Base-by-base conservation (phyloP, 2,113 vertebrate species). In the Phaethon lepturus region DNA sequence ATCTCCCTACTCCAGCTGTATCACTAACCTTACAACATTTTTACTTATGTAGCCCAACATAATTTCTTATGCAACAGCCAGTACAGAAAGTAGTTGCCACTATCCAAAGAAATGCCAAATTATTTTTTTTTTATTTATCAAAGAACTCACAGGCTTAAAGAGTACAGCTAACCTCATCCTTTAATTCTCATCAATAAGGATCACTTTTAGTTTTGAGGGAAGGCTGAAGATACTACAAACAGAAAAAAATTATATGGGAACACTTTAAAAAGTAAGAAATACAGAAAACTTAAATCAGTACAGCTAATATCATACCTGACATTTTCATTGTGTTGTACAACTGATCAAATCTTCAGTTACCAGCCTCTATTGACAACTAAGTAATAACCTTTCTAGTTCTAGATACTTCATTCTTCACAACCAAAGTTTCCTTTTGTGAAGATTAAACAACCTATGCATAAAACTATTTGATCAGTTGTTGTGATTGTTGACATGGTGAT, bases 361-460 rank as follows among this genome's bases (percentile, higher is more conserved):
- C 17, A 77, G 45, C 40, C 22, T 91, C 44, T 69, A 38, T 0
- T 66, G 55, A 31, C n/a, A 86, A 56, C 12, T 33, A 67, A 78
- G 44, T 0, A 0, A 40, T 35, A 81, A 44, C 1, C 0, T 63
- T 49, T 82, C 64, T 26, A 76, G 35, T 53, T 71, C 28, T 56
- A 63, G 35, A 42, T 29, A 52, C 7, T 72, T 15, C 47, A 26
- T 47, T 86, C 42, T 56, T 72, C 44, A 79, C 13, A 88, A 88
- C 10, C 9, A 66, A 77, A 50, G 26, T 16, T 69, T 66, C 44
- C 42, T 68, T 84, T 81, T 52, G 20, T 23, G 23, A 17, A 62
- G 24, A 74, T 40, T 76, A 77, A 66, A 35, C 7, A 73, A 18
- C 22, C 49, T 64, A n/a, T 1, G 2, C 5, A 56, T 26, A 67